Percentiles rank a stretch among this genome's conserved stretches.
These are phyloP conservation scores for Xyrichtys novacula DNA, from an alignment of 2,797 vertebrate species.

Conservation along the genomic window DNA sequence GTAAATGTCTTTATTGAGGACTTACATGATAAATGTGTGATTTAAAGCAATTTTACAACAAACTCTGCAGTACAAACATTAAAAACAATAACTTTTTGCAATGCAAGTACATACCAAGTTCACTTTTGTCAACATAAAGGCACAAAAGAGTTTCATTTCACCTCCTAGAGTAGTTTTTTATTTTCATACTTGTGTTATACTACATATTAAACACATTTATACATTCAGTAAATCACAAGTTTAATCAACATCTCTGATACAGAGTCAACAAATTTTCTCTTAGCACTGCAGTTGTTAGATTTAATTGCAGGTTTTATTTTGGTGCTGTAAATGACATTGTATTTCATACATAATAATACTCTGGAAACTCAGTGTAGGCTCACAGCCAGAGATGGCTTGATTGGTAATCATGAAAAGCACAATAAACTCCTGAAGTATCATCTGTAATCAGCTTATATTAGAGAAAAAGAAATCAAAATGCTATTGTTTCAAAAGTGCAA, in stretches of 20 bases:
- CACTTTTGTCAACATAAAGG: too few relatives aligned
- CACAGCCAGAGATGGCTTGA: not conserved
- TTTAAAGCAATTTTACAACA: not conserved
- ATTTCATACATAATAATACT: not conserved
- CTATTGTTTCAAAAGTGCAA: constrained; percentile 5
- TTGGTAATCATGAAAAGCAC: not conserved
- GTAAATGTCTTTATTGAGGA: constrained; percentile 32
- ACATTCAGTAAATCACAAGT: not conserved
- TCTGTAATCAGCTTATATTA: not conserved
- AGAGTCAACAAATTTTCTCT: not conserved
- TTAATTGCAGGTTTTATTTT: not conserved
- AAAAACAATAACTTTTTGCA: too few relatives aligned
- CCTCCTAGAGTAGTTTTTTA: too few relatives aligned
- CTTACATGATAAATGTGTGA: not conserved
- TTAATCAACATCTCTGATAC: constrained; percentile 1
- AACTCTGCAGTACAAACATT: too few relatives aligned
- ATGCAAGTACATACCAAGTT: too few relatives aligned
- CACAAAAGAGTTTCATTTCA: too few relatives aligned
- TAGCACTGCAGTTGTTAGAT: not conserved
- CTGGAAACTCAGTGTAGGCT: not conserved
- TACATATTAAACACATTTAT: too few relatives aligned
- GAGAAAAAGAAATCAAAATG: not conserved
- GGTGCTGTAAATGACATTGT: not conserved
- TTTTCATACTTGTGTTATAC: not conserved
- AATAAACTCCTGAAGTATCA: not conserved